A percentile compares a stretch with the other conserved stretches of the same genome.
These are phyloP conservation scores for Pyrrhia umbra DNA, from an alignment of 2,888 invertebrate species.

Conservation along the genomic window DNA sequence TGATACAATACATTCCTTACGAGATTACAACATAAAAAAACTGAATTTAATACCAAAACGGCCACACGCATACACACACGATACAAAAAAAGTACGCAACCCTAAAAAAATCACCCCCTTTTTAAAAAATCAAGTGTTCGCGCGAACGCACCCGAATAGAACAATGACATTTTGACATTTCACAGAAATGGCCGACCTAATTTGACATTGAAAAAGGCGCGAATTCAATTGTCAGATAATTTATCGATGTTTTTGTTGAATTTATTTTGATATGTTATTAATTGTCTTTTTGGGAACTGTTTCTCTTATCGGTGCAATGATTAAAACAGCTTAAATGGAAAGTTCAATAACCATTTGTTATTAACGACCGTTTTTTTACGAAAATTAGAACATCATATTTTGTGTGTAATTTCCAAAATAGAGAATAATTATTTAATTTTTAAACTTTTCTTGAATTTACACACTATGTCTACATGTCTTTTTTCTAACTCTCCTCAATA, in stretches of 20 bases:
- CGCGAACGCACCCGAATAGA: slow-evolving; percentile 82
- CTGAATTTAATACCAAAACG: slow-evolving; percentile 41
- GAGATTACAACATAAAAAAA: slow-evolving; percentile 56
- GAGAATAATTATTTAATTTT: too few relatives aligned
- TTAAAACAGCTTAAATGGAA: too few relatives aligned
- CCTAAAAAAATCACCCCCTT: slow-evolving; percentile 77
- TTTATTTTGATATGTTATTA: slow-evolving; percentile 77
- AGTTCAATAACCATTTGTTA: too few relatives aligned
- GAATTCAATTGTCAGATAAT: slow-evolving; percentile 87
- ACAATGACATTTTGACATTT: slow-evolving; percentile 75
- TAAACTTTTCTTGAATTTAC: too few relatives aligned
- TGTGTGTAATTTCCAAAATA: too few relatives aligned
- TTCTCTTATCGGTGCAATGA: too few relatives aligned
- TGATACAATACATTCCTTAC: slow-evolving; percentile 58
- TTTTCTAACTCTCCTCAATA: too few relatives aligned
- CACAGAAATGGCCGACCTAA: slow-evolving; percentile 84
- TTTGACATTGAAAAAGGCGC: slow-evolving; percentile 89
- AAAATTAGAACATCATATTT: too few relatives aligned
- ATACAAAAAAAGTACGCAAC: slow-evolving; percentile 49
- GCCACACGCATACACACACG: slow-evolving; percentile 60
- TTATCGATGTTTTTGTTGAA: slow-evolving; percentile 86
- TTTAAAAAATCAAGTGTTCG: slow-evolving; percentile 77
- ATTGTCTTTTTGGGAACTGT: slow-evolving; percentile 64
- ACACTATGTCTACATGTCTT: too few relatives aligned
- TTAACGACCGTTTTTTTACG: too few relatives aligned